These are phyloP conservation scores for Oikopleura albicans DNA, from an alignment of 23 tunicate species.

Conservation along the genomic window DNA sequence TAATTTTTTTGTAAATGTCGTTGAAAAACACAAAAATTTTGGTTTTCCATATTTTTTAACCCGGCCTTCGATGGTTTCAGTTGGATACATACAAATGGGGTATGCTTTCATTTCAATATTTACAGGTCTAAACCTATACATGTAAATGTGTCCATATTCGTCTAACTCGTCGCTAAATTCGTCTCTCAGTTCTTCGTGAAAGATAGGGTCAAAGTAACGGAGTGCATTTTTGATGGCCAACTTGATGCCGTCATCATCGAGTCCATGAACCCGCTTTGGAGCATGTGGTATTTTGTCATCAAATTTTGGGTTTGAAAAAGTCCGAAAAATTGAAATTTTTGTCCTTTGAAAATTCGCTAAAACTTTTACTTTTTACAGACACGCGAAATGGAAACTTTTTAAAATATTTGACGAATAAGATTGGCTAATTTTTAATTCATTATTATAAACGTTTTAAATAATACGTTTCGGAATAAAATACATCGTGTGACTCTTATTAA, in stretches of 20 bases:
- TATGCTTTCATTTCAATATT: constrained; percentile 32
- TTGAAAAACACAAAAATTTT: too few relatives aligned
- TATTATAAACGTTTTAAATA: too few relatives aligned
- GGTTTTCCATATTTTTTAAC: too few relatives aligned
- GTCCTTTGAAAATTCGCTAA: too few relatives aligned
- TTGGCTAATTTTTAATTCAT: too few relatives aligned
- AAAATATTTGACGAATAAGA: too few relatives aligned
- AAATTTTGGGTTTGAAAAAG: background rate
- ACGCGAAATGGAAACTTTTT: too few relatives aligned
- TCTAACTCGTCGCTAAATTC: constrained; percentile 54
- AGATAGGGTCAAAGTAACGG: constrained; percentile 45
- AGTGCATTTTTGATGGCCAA: constrained; percentile 69
- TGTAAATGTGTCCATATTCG: constrained; percentile 81
- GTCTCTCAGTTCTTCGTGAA: constrained; percentile 29
- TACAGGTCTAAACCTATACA: constrained; percentile 42
- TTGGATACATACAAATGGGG: constrained; percentile 43
- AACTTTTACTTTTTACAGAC: too few relatives aligned
- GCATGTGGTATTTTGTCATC: background rate
- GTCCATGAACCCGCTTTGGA: background rate
- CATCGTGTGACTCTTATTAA: too few relatives aligned
- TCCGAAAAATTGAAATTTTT: too few relatives aligned
- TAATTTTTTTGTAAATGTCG: too few relatives aligned
- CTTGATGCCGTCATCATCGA: constrained; percentile 20
- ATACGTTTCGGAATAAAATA: too few relatives aligned
- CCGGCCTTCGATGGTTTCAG: constrained; percentile 35